phyloP scores from a whole-genome alignment of 2,113 vertebrate genomes.

The Rhinolophus ferrumequinum region DNA sequence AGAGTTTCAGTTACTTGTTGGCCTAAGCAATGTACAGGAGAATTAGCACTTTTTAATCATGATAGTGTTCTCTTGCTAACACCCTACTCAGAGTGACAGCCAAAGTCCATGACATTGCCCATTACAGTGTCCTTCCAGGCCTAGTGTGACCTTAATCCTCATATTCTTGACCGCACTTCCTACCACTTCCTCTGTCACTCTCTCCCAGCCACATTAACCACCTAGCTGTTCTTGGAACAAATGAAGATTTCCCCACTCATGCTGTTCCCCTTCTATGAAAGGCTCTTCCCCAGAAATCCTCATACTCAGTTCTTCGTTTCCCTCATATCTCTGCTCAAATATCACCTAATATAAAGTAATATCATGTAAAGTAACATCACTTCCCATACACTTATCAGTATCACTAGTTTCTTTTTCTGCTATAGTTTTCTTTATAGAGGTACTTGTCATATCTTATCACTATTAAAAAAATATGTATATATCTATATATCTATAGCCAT shows the following conservation, averaged over 20 bases:
- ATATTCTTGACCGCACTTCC: neutral
- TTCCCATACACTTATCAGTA: neutral
- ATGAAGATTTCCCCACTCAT: neutral
- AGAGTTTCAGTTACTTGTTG: conserved; percentile 2
- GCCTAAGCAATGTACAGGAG: neutral
- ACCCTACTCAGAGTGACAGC: neutral
- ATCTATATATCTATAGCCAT: too few relatives aligned
- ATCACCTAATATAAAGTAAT: neutral
- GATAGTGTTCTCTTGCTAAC: neutral
- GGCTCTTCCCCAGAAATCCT: neutral
- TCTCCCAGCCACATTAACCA: neutral
- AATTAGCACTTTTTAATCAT: neutral
- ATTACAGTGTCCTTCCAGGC: neutral
- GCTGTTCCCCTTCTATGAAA: neutral
- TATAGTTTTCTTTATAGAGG: neutral
- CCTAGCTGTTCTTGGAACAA: neutral
- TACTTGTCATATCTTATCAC: neutral
- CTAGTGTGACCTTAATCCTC: neutral
- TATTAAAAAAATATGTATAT: too few relatives aligned
- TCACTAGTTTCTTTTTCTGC: neutral
- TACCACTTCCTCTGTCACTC: neutral
- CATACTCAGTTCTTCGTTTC: neutral
- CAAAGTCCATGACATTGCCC: neutral
- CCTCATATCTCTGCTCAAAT: neutral
- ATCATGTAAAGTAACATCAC: neutral